These are phyloP conservation scores for Agriotes lineatus DNA, from an alignment of 2,888 invertebrate species.

Conservation along the genomic window DNA sequence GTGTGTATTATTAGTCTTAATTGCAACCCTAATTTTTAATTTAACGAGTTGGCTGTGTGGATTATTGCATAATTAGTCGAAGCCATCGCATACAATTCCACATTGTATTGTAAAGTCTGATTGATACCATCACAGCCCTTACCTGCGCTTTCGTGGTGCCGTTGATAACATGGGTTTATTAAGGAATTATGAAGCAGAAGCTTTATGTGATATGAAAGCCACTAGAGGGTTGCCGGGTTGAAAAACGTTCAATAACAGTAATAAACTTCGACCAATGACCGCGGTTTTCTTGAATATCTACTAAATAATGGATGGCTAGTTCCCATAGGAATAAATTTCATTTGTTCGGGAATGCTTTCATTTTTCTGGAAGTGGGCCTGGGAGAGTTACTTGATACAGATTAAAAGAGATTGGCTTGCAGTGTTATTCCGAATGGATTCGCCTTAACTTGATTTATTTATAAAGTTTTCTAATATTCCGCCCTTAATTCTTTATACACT, in stretches of 20 bases:
- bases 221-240: constrained; percentile 1
- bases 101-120: too few relatives aligned
- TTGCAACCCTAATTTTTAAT: too few relatives aligned
- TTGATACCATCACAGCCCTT: too few relatives aligned
- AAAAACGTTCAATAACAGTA: constrained; percentile 28
- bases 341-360: constrained; percentile 66
- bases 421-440: constrained; percentile 62
- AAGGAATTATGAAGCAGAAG: neutral
- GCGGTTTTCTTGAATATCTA: constrained; percentile 43
- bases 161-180: neutral
- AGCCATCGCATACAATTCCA: too few relatives aligned
- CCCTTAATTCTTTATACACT: constrained; percentile 35
- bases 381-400: constrained; percentile 66
- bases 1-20: too few relatives aligned
- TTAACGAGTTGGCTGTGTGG: too few relatives aligned
- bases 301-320: constrained; percentile 63
- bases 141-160: neutral
- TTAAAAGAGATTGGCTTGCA: constrained; percentile 67
- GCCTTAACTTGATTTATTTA: constrained; percentile 57
- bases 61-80: too few relatives aligned
- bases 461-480: constrained; percentile 49
- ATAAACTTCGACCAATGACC: constrained; percentile 35
- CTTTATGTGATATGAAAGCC: constrained; percentile 1
- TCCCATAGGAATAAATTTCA: constrained; percentile 64
- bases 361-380: constrained; percentile 66